These are phyloP conservation scores for Brachionus rubens DNA, from an alignment of 1,140 invertebrate species.

Conservation along the genomic window DNA sequence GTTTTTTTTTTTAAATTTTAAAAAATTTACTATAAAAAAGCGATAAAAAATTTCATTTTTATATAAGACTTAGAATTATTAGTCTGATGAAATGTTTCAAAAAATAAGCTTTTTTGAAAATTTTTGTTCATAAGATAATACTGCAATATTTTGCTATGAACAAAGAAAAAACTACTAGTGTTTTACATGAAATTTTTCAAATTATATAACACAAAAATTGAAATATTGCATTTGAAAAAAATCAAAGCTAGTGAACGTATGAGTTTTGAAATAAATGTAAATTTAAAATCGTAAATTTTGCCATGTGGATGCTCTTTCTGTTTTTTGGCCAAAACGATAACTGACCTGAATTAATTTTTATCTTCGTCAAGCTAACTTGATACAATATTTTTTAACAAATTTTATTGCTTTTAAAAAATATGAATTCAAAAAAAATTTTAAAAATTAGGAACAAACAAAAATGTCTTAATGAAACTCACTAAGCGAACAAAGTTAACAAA, in stretches of 20 bases:
- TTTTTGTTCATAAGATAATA: background rate
- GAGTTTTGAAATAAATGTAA: no score
- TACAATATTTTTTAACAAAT: no score
- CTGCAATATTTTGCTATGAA: constrained; percentile 36
- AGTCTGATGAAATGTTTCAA: constrained; percentile 41
- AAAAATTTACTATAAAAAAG: background rate
- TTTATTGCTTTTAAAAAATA: no score
- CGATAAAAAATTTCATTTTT: background rate
- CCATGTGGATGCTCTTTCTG: no score
- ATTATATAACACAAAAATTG: constrained; percentile 14
- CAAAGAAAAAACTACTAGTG: background rate
- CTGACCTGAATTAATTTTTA: no score
- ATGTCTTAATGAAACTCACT: no score
- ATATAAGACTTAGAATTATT: background rate
- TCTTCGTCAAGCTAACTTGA: no score
- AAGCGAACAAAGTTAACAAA: no score
- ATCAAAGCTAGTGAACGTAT: background rate
- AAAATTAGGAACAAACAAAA: no score
- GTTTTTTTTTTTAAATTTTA: background rate
- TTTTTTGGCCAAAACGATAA: no score
- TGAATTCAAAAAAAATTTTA: no score
- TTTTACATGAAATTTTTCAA: constrained; percentile 8
- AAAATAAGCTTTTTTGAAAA: constrained; percentile 12
- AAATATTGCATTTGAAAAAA: constrained; percentile 32
- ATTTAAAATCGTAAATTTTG: no score